phyloP scores from a whole-genome alignment of 2,113 vertebrate species.

The Steatornis caripensis region DNA sequence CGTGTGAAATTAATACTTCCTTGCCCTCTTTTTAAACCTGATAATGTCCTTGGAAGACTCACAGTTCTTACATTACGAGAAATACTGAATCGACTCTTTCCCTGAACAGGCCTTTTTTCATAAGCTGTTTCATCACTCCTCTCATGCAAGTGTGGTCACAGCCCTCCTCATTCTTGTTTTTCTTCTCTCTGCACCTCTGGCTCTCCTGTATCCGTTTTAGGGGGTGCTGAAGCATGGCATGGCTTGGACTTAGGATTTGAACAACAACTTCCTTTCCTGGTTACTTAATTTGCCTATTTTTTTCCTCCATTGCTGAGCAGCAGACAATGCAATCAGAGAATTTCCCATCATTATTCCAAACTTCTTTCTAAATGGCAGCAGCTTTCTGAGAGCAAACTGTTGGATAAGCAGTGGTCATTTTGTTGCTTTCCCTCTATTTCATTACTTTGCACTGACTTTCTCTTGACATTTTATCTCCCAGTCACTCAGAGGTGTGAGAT shows the following conservation, averaged over 20 bases:
- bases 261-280: neutral
- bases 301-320: neutral
- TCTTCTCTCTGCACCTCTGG: neutral
- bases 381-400: neutral
- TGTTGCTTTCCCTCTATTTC: neutral
- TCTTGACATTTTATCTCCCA: neutral
- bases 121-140: neutral
- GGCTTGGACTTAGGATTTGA: neutral
- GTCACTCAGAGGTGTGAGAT: neutral
- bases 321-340: neutral
- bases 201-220: neutral
- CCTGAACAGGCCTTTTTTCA: neutral
- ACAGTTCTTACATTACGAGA: neutral
- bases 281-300: neutral
- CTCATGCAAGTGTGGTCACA: neutral
- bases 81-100: neutral
- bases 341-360: neutral
- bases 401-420: neutral
- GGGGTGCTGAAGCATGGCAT: rapidly evolving
- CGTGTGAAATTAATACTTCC: neutral
- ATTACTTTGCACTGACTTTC: neutral
- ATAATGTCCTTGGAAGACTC: neutral
- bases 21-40: neutral
- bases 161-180: neutral
- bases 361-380: neutral